Conservation (phyloP, 2,797 vertebrate genomes). For the Myioborus miniatus region DNA sequence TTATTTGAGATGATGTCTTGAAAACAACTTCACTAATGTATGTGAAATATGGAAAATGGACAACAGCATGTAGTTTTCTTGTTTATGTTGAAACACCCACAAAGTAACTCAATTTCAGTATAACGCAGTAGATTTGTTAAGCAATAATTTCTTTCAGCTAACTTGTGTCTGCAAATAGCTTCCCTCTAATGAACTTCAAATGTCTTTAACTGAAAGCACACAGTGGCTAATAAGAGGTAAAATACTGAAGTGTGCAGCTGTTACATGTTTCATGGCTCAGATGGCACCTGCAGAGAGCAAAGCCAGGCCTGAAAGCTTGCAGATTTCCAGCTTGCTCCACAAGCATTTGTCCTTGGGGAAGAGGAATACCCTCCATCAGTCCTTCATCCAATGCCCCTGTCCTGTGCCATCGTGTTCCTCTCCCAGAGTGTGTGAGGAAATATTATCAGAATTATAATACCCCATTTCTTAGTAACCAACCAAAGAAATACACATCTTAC, state of each 20-base stretch:
- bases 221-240: background rate
- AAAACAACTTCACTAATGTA: background rate
- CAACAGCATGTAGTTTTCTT: background rate
- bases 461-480: background rate
- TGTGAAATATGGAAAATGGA: background rate
- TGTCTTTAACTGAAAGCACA: background rate
- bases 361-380: background rate
- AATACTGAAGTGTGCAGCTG: background rate
- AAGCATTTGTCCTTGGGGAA: background rate
- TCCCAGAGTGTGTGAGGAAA: fast-evolving
- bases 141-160: background rate
- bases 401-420: fast-evolving
- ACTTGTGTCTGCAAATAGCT: background rate
- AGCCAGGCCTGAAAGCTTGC: background rate
- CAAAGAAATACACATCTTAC: background rate
- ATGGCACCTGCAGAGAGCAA: background rate
- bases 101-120: background rate
- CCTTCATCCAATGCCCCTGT: background rate
- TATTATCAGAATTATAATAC: background rate
- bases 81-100: background rate
- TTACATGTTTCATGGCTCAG: background rate
- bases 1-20: background rate
- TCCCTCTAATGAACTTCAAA: background rate
- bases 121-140: background rate
- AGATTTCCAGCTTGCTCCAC: background rate